Evolutionary conservation across 2,797 vertebrate species (phyloP), one percentile per base, ranked within the genome.

Genomic region (Notamacropus eugenii): DNA sequence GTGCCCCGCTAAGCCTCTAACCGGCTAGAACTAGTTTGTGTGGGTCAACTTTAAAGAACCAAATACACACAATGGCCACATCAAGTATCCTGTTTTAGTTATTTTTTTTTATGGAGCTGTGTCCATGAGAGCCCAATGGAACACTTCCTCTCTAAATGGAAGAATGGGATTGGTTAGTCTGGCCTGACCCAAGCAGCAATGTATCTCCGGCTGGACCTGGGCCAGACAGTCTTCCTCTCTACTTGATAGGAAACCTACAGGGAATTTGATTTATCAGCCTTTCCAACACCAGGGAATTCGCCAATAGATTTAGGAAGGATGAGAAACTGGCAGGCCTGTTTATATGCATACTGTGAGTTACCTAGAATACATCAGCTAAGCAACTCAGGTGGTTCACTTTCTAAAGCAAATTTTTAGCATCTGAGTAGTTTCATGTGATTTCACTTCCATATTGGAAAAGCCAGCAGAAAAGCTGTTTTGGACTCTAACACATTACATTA

Each of bases 401-500:
- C 92, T 67, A 93, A 74, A 91, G 87, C 93, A 94, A 92, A 90
- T 58, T 22, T n/a, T 94, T 87, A 56, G 55, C 95, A 90, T 4
- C 28, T 27, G n/a, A 95, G 27, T 93, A 5, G 92, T 96, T 97
- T 95, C 93, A 57, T 93, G 24, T 24, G 96, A 91, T 95, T 46
- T 10, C 57, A 9, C 46, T 59, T 58, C 82, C 90, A 56, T 59
- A 46, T 46, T 82, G 92, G 29, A 91, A 97, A 97, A 93, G 97
- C 90, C 95, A 97, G 95, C 12, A 98, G 95, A 97, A 92, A 94
- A 97, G 97, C 94, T 93, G 90, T 96, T 97, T 97, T 97, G 74
- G 97, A 97, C 91, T 95, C 94, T 96, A 96, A 96, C 92, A 90
- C n/a, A 46, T 92, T 95, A 97, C 90, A 92, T 91, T 97, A 97